A percentile compares a stretch with the other conserved stretches of the same genome.
Conservation (phyloP, 2,113 vertebrate genomes). For the Pollimyrus isidori region DNA sequence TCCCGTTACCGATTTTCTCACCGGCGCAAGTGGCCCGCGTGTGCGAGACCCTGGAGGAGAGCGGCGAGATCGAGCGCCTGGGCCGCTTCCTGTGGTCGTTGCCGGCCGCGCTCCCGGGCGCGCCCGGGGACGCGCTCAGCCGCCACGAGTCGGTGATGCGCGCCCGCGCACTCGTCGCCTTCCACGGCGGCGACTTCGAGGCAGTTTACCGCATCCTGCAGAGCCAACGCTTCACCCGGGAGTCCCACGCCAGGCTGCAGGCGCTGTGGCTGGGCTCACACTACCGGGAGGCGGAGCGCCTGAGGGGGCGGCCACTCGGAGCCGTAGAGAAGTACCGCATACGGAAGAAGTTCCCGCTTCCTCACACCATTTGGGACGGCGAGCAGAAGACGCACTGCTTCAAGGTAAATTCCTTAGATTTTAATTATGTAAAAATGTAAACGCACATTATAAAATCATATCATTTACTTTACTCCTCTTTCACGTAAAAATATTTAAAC, state of each 20-base stretch:
- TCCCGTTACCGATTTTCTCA: slow-evolving; percentile 66
- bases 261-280: slow-evolving; percentile 71
- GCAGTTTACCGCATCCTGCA: slow-evolving; percentile 68
- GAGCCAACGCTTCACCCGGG: slow-evolving; percentile 64
- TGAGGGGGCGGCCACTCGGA: slow-evolving; percentile 61
- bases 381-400: slow-evolving; percentile 74
- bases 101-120: slow-evolving; percentile 59
- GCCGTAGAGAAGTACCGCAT: slow-evolving; percentile 72
- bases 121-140: slow-evolving; percentile 58
- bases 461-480: neutral
- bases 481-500: neutral
- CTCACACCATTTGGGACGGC: slow-evolving; percentile 70
- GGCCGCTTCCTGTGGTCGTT: slow-evolving; percentile 70
- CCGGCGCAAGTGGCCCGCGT: slow-evolving; percentile 68
- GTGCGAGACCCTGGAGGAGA: slow-evolving; percentile 70
- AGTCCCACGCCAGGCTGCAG: slow-evolving; percentile 68
- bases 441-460: neutral
- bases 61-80: slow-evolving; percentile 68
- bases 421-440: neutral
- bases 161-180: slow-evolving; percentile 64
- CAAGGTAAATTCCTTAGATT: slow-evolving; percentile 50
- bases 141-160: slow-evolving; percentile 69
- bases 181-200: slow-evolving; percentile 66
- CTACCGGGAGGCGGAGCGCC: slow-evolving; percentile 67
- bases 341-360: slow-evolving; percentile 72